Percentiles rank a stretch among this genome's conserved stretches.
These are phyloP conservation scores for Caenorhabditis becei DNA, from an alignment of 2,888 invertebrate genomes.

Conservation along the genomic window DNA sequence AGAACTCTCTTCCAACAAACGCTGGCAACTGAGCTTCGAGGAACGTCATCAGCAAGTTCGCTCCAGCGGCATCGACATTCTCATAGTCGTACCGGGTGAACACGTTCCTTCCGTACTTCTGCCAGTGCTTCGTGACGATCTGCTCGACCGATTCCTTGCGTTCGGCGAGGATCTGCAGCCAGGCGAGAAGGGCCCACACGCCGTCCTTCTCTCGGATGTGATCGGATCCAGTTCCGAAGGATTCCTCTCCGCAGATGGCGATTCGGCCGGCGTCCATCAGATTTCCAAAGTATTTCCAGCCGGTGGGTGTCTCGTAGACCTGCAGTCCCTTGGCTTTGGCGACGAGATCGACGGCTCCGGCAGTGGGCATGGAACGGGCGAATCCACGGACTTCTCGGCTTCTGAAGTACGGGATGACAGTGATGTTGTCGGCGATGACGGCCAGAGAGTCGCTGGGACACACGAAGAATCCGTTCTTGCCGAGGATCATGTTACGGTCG, in stretches of 20 bases:
- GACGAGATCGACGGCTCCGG: constrained; percentile 86
- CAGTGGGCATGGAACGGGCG: constrained; percentile 87
- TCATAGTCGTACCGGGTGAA: constrained; percentile 99
- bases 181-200: constrained; percentile 97
- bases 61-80: constrained; percentile 91
- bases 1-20: constrained; percentile 81
- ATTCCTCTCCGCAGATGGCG: constrained; percentile 98
- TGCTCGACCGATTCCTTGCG: constrained; percentile 89
- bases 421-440: constrained; percentile 92
- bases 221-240: constrained; percentile 98
- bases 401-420: constrained; percentile 94
- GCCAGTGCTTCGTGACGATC: constrained; percentile 92
- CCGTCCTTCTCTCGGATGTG: constrained; percentile 99
- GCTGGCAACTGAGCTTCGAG: constrained; percentile 87
- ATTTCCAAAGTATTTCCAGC: constrained; percentile 99
- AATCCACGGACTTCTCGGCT: constrained; percentile 87
- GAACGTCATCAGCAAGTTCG: constrained; percentile 91
- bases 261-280: constrained; percentile 96
- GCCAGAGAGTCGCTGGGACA: constrained; percentile 97
- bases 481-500: constrained; percentile 98
- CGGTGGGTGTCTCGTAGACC: constrained; percentile 86
- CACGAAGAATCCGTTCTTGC: constrained; percentile 95
- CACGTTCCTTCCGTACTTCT: constrained; percentile 93
- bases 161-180: constrained; percentile 91
- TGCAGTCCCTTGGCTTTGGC: constrained; percentile 84